These are phyloP conservation scores for Strix aluco DNA, from an alignment of 2,113 vertebrate genomes.

Conservation along the genomic window DNA sequence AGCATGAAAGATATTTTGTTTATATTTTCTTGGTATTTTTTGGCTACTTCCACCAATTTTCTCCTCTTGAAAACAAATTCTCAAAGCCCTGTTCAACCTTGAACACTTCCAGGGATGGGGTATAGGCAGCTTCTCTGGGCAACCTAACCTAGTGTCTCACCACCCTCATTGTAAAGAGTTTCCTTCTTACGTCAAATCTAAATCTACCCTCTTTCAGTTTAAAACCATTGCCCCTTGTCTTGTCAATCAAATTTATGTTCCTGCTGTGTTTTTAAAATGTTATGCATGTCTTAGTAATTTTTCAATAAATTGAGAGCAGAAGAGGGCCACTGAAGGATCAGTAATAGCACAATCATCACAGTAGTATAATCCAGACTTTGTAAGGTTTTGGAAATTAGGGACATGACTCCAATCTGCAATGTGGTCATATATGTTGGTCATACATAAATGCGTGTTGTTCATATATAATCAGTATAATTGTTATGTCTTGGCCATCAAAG, in stretches of 20 bases:
- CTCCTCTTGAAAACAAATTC: background rate
- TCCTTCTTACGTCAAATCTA: background rate
- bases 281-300: background rate
- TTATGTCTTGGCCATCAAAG: background rate
- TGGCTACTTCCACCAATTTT: background rate
- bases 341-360: background rate
- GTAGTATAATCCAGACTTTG: background rate
- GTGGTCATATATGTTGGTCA: background rate
- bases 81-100: background rate
- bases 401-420: background rate
- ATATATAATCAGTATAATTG: background rate
- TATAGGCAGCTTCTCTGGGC: background rate
- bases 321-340: background rate
- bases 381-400: background rate
- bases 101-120: background rate
- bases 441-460: background rate
- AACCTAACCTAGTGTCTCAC: background rate
- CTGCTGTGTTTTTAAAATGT: background rate
- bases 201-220: background rate
- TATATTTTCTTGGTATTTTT: background rate
- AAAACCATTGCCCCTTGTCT: fast-evolving
- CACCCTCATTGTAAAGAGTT: background rate
- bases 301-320: background rate
- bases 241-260: background rate
- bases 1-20: background rate